Evolutionary conservation across 1,140 invertebrate species (phyloP), one percentile per base, ranked within the genome.

Genomic region (Uloborus diversus): DNA sequence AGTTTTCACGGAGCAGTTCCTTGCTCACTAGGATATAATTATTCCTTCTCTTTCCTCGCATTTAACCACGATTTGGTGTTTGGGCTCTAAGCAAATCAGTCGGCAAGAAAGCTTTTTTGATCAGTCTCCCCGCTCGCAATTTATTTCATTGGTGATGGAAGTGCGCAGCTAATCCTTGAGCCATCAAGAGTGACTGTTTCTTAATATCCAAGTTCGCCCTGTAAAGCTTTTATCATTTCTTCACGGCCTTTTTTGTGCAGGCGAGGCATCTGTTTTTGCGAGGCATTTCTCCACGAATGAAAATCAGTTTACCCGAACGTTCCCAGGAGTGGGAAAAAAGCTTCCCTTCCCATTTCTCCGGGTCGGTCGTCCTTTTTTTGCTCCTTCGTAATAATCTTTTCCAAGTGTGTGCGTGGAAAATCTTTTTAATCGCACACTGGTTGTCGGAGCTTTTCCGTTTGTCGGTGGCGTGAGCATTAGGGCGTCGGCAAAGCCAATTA

Each of bases 391-490:
- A 75, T 75, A 75, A 75, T 75, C 71, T 75, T 75, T 75, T 57
- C 71, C 23, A 71, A n/a, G n/a, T n/a, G 68, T 59, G 68, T 37
- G 59, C 57, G 28, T 37, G 30, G 28, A 35, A 64, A 75, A 75
- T 75, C 71, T 75, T 75, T 75, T 75, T 75, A 75, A 75, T 75
- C 71, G 71, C 37, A 23, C 71, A 64, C 59, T 75, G n/a, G 57
- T 75, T 51, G 33, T 17, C 37, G 49, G 42, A 47, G 30, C 28
- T 33, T 51, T 61, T 49, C 27, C 35, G 59, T 51, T 68, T 68
- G 71, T 62, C 28, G 59, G 56, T 28, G 56, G 25, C 9, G 9
- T 14, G 37, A 25, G 57, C 71, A 64, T 62, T 62, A 64, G 33
- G 59, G 71, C 59, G 35, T 49, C 71, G 35, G 57, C 71, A 64